Evolutionary conservation across 2,888 invertebrate species (phyloP), one percentile per base, ranked within the genome.

Genomic region (Epistrophella euchroma): DNA sequence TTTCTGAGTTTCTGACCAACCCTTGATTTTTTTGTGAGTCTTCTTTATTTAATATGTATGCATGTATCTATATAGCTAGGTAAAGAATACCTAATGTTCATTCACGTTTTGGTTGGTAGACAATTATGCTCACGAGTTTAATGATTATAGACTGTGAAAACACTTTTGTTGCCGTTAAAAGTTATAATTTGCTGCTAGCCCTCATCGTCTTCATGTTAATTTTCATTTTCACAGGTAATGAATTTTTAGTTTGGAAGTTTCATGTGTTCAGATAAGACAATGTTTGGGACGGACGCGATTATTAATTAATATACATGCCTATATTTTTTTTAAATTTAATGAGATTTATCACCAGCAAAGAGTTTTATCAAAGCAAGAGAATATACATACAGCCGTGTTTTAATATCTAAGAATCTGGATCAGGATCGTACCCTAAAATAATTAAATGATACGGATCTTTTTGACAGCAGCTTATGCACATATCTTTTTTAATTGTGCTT

Each of bases 71-170:
- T 15, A 15, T n/a, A 2, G 43, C 6, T n/a, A 43, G 22, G 25
- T 55, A 13, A 19, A 13, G 19, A n/a, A n/a, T n/a, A n/a, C n/a
- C n/a, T n/a, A n/a, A 19, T 37, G 4, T 56, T 28, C 10, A 32
- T 19, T 58, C 19, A 19, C 15, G 13, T 19, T 19, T 35, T 35
- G 32, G 56, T 19, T 22, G 35, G 60, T 19, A 15, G 3, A 58
- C 19, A 15, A 19, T 58, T 58, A 37, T 37, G 15, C 4, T 60
- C 22, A 1, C 56, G 37, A 22, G 19, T 40, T 60, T 40, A 40
- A 60, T 60, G 35, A 40, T 60, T 60, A 60, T 60, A 15, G 37
- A 60, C 60, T 60, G 60, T 60, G 37, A 37, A 60, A 60, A 60
- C 60, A 60, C 60, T 60, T 60, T 60, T 60, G 37, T 22, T 25